Conservation (phyloP, 1,140 invertebrate genomes). For the Bathynomus jamesi region DNA sequence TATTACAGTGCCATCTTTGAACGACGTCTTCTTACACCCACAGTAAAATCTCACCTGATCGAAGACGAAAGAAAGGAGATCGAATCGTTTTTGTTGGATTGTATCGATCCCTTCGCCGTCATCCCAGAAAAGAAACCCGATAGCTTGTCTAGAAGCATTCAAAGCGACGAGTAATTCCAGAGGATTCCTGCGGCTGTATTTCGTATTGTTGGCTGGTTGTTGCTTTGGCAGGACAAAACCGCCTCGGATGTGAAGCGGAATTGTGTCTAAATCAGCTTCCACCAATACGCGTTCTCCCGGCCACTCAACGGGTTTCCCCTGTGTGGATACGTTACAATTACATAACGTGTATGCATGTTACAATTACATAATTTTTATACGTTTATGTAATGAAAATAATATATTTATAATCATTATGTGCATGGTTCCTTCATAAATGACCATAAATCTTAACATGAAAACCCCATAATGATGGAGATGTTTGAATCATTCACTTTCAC, state of each 20-base stretch:
- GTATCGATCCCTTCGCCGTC: constrained; percentile 24
- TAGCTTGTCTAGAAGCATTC: constrained; percentile 15
- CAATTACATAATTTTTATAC: too few species aligned
- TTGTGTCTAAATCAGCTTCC: constrained; percentile 3
- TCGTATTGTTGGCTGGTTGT: constrained; percentile 41
- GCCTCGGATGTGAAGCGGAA: constrained; percentile 39
- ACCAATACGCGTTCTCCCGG: constrained; percentile 15
- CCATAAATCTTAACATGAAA: too few species aligned
- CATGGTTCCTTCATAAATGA: too few species aligned
- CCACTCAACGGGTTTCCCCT: constrained; percentile 17
- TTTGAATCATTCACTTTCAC: too few species aligned
- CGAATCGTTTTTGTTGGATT: neutral
- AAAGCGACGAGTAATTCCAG: constrained; percentile 33
- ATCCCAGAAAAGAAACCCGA: constrained; percentile 35
- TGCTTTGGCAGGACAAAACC: constrained; percentile 45
- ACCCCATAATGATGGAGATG: too few species aligned
- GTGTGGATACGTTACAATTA: neutral
- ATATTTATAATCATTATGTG: too few species aligned
- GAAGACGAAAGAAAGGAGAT: constrained; percentile 14
- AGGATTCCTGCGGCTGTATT: constrained; percentile 3
- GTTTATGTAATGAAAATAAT: too few species aligned
- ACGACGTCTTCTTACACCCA: too few species aligned
- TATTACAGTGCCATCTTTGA: too few species aligned
- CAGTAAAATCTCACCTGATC: constrained; percentile 22
- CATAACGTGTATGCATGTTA: neutral